Evolutionary conservation across 2,888 invertebrate genomes (phyloP).

Genomic region (Caenorhabditis imperialis): DNA sequence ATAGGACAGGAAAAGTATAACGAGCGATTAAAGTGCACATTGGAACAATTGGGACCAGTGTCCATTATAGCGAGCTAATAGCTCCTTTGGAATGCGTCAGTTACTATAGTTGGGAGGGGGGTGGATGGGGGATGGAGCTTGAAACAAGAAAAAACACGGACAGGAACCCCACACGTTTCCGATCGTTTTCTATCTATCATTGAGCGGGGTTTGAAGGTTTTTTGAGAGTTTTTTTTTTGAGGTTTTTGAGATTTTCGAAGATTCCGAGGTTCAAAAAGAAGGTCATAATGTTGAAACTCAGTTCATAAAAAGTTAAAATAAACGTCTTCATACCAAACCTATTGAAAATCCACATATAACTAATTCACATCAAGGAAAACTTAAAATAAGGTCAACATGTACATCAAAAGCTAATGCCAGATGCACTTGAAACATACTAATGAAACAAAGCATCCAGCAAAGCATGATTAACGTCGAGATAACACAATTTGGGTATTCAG

Average conservation of each 20-base stretch:
- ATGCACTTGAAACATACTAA: constrained; percentile 34
- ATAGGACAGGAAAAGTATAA: constrained; percentile 53
- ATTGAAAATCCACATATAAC: no score
- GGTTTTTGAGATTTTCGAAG: no score
- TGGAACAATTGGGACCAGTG: constrained; percentile 51
- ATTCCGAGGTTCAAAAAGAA: no score
- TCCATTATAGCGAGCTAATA: constrained; percentile 43
- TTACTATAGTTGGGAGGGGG: constrained; percentile 41
- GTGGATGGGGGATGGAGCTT: neutral
- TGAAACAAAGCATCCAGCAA: constrained; percentile 28
- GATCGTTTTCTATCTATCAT: constrained; percentile 46
- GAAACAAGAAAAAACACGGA: constrained; percentile 38
- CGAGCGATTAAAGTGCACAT: constrained; percentile 57
- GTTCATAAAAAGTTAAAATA: no score
- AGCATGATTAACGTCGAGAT: constrained; percentile 42
- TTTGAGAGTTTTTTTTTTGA: no score
- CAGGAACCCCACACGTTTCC: constrained; percentile 32
- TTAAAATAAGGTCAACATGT: neutral
- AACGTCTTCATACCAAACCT: no score
- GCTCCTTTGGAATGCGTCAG: constrained; percentile 47
- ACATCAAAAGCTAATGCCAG: constrained; percentile 4
- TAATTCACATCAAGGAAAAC: no score
- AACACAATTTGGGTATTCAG: constrained; percentile 21
- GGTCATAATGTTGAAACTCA: no score
- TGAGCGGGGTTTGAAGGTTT: no score